A percentile compares a stretch with the other conserved stretches of the same genome.
Evolutionary conservation across 1,140 invertebrate species (phyloP).

Genomic region (Pygmarrhopalites habei): DNA sequence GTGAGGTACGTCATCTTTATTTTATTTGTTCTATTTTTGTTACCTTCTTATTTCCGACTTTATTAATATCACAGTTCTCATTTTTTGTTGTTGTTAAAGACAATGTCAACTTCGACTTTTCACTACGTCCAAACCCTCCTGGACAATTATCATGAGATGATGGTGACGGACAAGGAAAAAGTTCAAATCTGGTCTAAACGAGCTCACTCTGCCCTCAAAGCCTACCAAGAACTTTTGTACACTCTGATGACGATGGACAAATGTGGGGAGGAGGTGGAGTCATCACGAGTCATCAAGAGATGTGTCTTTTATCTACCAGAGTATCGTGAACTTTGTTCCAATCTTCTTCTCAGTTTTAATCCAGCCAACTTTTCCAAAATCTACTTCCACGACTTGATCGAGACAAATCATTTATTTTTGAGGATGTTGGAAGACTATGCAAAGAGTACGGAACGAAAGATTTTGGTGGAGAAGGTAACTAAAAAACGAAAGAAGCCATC

Average conservation of each 20-base stretch:
- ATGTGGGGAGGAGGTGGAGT: conserved; percentile 56
- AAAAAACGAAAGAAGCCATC: background rate
- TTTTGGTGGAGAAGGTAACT: background rate
- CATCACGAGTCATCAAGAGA: conserved; percentile 76
- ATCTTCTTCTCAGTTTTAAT: conserved; percentile 71
- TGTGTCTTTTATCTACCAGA: conserved; percentile 91
- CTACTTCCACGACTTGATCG: conserved; percentile 78
- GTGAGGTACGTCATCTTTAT: conserved; percentile 14
- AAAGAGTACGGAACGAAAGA: conserved; percentile 18
- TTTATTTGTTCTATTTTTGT: conserved; percentile 26
- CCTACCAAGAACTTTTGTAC: conserved; percentile 23
- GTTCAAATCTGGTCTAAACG: conserved; percentile 70
- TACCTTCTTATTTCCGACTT: too few species aligned
- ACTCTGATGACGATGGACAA: conserved; percentile 62
- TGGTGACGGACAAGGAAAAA: conserved; percentile 78
- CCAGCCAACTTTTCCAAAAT: conserved; percentile 73
- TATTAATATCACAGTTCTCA: background rate
- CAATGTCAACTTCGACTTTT: conserved; percentile 79
- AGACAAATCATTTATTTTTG: conserved; percentile 83
- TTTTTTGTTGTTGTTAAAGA: conserved; percentile 75
- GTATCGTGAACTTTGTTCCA: conserved; percentile 77
- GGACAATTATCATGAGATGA: conserved; percentile 81
- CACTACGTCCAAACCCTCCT: conserved; percentile 89
- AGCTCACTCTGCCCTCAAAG: conserved; percentile 67
- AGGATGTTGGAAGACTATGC: conserved; percentile 75